Percentiles rank a stretch among this genome's conserved stretches.
phyloP scores from a whole-genome alignment of 1,140 invertebrate species.

The Nilaparvata lugens region DNA sequence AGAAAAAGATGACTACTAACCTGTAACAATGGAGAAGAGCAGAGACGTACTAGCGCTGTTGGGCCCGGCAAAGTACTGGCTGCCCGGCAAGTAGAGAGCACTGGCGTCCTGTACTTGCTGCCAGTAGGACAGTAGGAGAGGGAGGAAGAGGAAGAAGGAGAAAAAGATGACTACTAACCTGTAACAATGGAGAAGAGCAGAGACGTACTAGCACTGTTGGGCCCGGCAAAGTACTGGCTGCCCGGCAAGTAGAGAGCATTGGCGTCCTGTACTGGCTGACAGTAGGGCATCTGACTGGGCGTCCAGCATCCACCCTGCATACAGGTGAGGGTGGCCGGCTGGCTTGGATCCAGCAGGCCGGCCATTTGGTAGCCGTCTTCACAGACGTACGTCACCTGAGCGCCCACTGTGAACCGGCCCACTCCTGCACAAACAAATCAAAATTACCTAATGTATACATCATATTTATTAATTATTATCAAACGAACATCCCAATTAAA shows the following conservation, averaged over 20 bases:
- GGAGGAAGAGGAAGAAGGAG: too few relatives aligned
- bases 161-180: too few relatives aligned
- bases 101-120: too few relatives aligned
- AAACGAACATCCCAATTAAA: too few relatives aligned
- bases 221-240: neutral
- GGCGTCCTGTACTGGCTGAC: conserved; percentile 12
- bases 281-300: conserved; percentile 30
- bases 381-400: conserved; percentile 37
- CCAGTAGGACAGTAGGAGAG: too few relatives aligned
- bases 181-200: neutral
- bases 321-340: conserved; percentile 34
- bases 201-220: neutral
- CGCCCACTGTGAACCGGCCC: conserved; percentile 26
- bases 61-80: too few relatives aligned
- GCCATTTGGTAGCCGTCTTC: conserved; percentile 35
- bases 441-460: too few relatives aligned
- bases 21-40: too few relatives aligned
- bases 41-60: too few relatives aligned
- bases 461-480: too few relatives aligned
- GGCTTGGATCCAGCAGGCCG: conserved; percentile 27
- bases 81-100: too few relatives aligned
- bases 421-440: conserved; percentile 2
- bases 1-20: too few relatives aligned
- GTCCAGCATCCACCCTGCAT: conserved; percentile 38
- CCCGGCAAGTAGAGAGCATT: conserved; percentile 2